These are phyloP conservation scores for Pampus argenteus DNA, from an alignment of 2,797 vertebrate genomes.

Conservation along the genomic window DNA sequence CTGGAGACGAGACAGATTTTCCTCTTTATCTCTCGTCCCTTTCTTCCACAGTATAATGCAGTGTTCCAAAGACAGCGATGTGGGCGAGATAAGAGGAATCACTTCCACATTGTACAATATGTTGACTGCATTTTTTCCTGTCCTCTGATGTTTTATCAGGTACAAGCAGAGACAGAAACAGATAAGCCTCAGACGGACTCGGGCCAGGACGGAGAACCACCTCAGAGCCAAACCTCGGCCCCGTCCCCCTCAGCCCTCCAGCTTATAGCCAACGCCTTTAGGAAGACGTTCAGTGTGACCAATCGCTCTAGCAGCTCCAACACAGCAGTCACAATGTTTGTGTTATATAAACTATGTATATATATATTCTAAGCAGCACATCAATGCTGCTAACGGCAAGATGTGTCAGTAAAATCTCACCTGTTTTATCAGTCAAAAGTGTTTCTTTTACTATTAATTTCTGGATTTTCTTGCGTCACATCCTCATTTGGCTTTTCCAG, in stretches of 20 bases:
- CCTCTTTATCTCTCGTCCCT: conserved; percentile 11
- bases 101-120: conserved; percentile 42
- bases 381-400: not conserved
- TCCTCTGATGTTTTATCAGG: conserved; percentile 76
- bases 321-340: conserved; percentile 67
- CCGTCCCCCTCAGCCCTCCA: conserved; percentile 74
- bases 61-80: conserved; percentile 27
- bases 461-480: not conserved
- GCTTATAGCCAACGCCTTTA: conserved; percentile 76
- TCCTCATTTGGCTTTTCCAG: conserved; percentile 36
- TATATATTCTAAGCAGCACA: not conserved
- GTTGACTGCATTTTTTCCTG: conserved; percentile 34
- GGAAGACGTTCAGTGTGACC: conserved; percentile 76
- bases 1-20: not conserved
- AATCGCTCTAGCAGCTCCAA: conserved; percentile 58
- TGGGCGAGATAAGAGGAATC: conserved; percentile 40
- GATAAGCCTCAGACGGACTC: conserved; percentile 59
- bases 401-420: not conserved
- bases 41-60: not conserved
- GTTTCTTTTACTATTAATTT: not conserved
- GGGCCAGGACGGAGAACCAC: conserved; percentile 41
- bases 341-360: conserved; percentile 7
- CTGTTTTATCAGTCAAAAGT: not conserved
- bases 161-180: conserved; percentile 55
- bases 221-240: conserved; percentile 48